phyloP scores from a whole-genome alignment of 2,113 vertebrate genomes.

The Melierax canorus region DNA sequence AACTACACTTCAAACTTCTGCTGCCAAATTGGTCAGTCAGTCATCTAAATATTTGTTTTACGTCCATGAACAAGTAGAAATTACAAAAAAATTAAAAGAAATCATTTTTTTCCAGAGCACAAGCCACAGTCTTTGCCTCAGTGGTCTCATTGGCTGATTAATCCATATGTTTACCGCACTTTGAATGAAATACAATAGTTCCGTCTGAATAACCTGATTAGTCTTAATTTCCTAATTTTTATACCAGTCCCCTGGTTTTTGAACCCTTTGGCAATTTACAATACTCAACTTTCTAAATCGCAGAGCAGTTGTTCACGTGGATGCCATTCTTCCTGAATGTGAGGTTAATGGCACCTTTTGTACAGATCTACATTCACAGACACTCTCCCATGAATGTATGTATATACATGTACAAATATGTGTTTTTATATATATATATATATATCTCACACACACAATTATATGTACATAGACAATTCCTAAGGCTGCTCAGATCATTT shows the following conservation, averaged over 20 bases:
- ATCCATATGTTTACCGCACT: slow-evolving; percentile 36
- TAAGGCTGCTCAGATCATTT: too few species aligned
- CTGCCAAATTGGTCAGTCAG: neutral
- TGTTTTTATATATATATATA: neutral
- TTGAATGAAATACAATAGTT: slow-evolving; percentile 43
- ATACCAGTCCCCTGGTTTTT: slow-evolving; percentile 40
- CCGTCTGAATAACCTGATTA: neutral
- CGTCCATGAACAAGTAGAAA: neutral
- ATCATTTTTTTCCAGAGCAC: neutral
- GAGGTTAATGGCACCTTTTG: neutral
- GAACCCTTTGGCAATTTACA: slow-evolving; percentile 19
- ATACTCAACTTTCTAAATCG: neutral
- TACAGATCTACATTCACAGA: neutral
- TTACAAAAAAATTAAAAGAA: neutral
- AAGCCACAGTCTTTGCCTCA: neutral
- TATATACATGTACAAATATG: neutral
- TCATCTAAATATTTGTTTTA: neutral
- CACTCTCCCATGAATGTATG: neutral
- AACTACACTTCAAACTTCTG: neutral
- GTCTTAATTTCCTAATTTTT: slow-evolving; percentile 60
- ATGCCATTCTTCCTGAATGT: neutral
- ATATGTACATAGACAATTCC: neutral
- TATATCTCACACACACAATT: too few species aligned
- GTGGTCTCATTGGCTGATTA: slow-evolving; percentile 21
- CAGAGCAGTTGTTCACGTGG: neutral